Base-by-base conservation (phyloP, 1,140 invertebrate genomes). In the Paralvinella palmiformis region DNA sequence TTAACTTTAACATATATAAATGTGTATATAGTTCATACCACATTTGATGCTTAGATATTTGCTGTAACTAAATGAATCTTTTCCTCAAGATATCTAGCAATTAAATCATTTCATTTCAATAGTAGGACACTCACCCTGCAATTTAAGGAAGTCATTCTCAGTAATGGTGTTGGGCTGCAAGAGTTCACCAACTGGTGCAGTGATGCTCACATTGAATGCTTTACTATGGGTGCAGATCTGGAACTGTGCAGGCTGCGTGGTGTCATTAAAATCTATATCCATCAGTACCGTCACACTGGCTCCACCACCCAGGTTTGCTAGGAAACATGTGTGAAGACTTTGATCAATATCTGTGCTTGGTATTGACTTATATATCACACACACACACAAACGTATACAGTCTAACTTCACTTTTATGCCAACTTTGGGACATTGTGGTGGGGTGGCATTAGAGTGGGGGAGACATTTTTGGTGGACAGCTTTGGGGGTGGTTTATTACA, bases 221-320 rank as follows among this genome's bases (percentile, higher is more conserved):
- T 83, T 55, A 83, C 72, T 70, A 78, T 75, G 85, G 31, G 87
- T 78, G 17, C 84, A 77, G 32, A 96, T 84, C 70, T 91, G 88
- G 79, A 96, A 89, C 48, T 86, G 85, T 4, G 91, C 88, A 0
- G 90, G 86, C 79, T 95, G 92, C 50, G 90, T 94, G 3, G 91
- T 92, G 78, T 98, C 95, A 68, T 92, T 94, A 77, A 94, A 98
- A 82, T 98, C 94, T 29, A 97, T 85, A 15, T 92, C 93, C 66
- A 96, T 77, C 0, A 88, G 87, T 20, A 76, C 74, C 32, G 72
- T 71, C 2, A 69, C 71, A 5, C 68, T 72, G 32, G 74, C 73
- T 48, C 74, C 73, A 1, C 85, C 85, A 31, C 85, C 85, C 20
- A 89, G 77, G 45, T 82, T 68, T 48, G 69, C 77, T 80, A 68